Base-by-base conservation (phyloP, 2,113 vertebrate species). In the Pagrus major region DNA sequence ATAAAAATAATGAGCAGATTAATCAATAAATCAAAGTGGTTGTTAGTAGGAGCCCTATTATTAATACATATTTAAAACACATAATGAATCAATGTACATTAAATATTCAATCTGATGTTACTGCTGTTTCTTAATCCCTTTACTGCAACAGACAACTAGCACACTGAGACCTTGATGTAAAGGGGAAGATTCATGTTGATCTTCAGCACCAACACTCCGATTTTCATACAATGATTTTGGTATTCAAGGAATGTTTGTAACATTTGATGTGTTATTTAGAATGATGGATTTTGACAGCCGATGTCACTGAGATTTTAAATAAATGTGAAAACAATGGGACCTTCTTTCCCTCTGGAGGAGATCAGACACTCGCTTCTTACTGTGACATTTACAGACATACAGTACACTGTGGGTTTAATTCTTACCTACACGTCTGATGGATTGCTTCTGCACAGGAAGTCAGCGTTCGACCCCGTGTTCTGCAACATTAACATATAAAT, bases 211-310 rank as follows among this genome's bases (percentile, higher is more conserved):
- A 27, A 23, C 6, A 20, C 2, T 1, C 39, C 47, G 31, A 29
- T 58, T 31, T 72, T 47, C 8, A 52, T 58, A 49, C 44, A 33
- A 52, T 64, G 21, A 76, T n/a, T 47, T 33, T 71, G 54, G 31
- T 12, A 58, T 71, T 78, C 42, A 49, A 63, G 21, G 14, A 69
- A 56, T 51, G 35, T 35, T 42, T 35, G 16, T 23, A 76, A 65
- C 18, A 65, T 59, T 23, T 55, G 31, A n/a, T 25, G 21, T 23
- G 46, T 75, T 65, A 61, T 78, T 63, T 44, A n/a, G 55, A 66
- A 63, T 71, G 73, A 81, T 77, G 51, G 77, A 80, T 87, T 73
- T 23, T 63, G 25, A 42, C 41, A 47, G 39, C 37, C 18, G 35
- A 66, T 51, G 61, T 61, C 51, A 58, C 25, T 6, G 16, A 52